A percentile compares a stretch with the other conserved stretches of the same genome.
These are phyloP conservation scores for Colaptes auratus DNA, from an alignment of 2,113 vertebrate genomes.

Conservation along the genomic window DNA sequence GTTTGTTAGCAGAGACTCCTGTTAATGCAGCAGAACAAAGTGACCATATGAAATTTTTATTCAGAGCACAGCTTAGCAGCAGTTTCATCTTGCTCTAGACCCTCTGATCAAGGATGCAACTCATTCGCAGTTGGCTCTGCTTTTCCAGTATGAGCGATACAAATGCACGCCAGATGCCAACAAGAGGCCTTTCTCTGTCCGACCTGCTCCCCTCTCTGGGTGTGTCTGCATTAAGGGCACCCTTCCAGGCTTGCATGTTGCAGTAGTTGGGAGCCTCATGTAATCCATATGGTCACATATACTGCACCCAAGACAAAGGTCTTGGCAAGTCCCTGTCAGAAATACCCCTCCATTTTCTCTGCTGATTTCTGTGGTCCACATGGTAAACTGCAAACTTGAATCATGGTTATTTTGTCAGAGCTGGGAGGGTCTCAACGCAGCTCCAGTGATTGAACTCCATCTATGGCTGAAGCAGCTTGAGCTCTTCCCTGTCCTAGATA, in stretches of 20 bases:
- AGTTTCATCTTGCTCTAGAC: conserved; percentile 16
- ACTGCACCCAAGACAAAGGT: neutral
- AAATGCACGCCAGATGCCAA: neutral
- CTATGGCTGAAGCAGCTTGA: neutral
- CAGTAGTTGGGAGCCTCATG: neutral
- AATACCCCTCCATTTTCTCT: neutral
- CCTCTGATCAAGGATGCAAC: conserved; percentile 22
- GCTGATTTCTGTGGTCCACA: neutral
- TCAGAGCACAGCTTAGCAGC: neutral
- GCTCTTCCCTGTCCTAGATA: neutral
- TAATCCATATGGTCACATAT: too few relatives aligned
- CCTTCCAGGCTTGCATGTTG: neutral
- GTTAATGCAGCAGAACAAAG: conserved; percentile 4
- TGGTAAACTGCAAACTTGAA: neutral
- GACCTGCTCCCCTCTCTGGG: neutral
- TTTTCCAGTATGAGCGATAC: neutral
- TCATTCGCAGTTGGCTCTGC: conserved; percentile 8
- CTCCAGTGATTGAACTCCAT: neutral
- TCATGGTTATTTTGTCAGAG: neutral
- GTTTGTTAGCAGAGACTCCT: neutral
- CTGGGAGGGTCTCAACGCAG: neutral
- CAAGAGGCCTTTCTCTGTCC: neutral
- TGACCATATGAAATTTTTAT: neutral
- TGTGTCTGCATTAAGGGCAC: neutral
- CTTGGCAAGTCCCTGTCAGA: neutral